These are phyloP conservation scores for Nomada flava DNA, from an alignment of 2,888 invertebrate species.

Conservation along the genomic window DNA sequence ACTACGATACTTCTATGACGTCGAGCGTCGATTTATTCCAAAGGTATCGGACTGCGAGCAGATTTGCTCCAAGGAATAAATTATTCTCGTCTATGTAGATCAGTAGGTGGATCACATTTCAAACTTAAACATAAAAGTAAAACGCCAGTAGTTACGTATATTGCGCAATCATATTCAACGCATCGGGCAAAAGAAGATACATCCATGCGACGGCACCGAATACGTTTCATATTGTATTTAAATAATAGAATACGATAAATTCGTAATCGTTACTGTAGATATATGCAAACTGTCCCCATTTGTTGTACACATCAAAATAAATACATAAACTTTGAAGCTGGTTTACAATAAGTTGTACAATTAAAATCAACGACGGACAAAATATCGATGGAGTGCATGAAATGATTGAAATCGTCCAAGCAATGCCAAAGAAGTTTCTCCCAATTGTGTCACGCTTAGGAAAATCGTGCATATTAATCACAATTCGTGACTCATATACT, in stretches of 20 bases:
- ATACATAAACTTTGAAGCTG: slow-evolving; percentile 29
- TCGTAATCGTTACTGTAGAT: slow-evolving; percentile 70
- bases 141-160: slow-evolving; percentile 24
- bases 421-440: slow-evolving; percentile 46
- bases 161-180: slow-evolving; percentile 21
- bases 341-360: slow-evolving; percentile 23
- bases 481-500: slow-evolving; percentile 73
- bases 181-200: not conserved
- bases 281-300: slow-evolving; percentile 59
- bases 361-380: slow-evolving; percentile 21
- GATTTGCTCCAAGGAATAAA: slow-evolving; percentile 9
- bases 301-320: slow-evolving; percentile 60
- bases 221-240: slow-evolving; percentile 57
- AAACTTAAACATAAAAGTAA: not conserved
- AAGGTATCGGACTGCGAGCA: slow-evolving; percentile 3
- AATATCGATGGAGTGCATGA: slow-evolving; percentile 16
- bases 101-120: slow-evolving; percentile 16
- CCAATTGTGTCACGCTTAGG: slow-evolving; percentile 56
- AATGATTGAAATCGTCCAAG: slow-evolving; percentile 45
- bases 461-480: slow-evolving; percentile 63
- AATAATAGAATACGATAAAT: slow-evolving; percentile 58
- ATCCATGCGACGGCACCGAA: slow-evolving; percentile 32
- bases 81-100: slow-evolving; percentile 35
- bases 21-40: slow-evolving; percentile 49
- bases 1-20: slow-evolving; percentile 4